Percentiles rank a stretch among this genome's conserved stretches.
Evolutionary conservation across 2,113 vertebrate genomes (phyloP).

Genomic region (Hymenochirus boettgeri): DNA sequence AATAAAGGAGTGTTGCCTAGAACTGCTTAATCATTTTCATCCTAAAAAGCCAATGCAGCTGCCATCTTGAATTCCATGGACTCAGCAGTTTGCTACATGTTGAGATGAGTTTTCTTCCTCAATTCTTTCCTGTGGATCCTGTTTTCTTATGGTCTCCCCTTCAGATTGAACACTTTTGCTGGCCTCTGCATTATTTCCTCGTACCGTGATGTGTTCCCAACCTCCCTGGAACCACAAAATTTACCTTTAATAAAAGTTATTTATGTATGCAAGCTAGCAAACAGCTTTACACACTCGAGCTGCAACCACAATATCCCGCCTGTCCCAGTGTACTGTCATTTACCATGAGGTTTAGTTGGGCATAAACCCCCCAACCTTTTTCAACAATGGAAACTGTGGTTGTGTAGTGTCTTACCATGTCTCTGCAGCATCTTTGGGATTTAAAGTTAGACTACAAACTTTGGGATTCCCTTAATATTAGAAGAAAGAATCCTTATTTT

Average conservation of each 20-base stretch:
- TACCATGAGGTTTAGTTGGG: too few species aligned
- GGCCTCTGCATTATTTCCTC: constrained; percentile 75
- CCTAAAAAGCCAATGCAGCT: background rate
- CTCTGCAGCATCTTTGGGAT: too few species aligned
- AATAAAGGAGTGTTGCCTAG: too few species aligned
- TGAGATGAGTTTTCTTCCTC: constrained; percentile 25
- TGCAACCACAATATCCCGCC: background rate
- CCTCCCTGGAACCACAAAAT: constrained; percentile 74
- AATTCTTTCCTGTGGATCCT: constrained; percentile 28
- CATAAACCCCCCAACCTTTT: too few species aligned
- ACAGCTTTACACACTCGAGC: background rate
- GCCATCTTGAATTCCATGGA: constrained; percentile 44
- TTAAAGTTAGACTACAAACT: too few species aligned
- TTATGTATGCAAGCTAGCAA: too few species aligned
- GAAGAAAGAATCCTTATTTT: too few species aligned
- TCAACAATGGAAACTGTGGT: too few species aligned
- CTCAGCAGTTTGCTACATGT: constrained; percentile 30
- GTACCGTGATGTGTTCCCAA: constrained; percentile 87
- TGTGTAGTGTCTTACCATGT: too few species aligned
- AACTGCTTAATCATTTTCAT: background rate
- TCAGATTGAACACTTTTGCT: constrained; percentile 28
- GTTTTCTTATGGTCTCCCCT: fast-evolving
- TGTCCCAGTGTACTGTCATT: too few species aligned
- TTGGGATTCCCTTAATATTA: too few species aligned
- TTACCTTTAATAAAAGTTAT: too few species aligned